These are phyloP conservation scores for Drosophila histrio DNA, from an alignment of 2,888 invertebrate genomes.

Conservation along the genomic window DNA sequence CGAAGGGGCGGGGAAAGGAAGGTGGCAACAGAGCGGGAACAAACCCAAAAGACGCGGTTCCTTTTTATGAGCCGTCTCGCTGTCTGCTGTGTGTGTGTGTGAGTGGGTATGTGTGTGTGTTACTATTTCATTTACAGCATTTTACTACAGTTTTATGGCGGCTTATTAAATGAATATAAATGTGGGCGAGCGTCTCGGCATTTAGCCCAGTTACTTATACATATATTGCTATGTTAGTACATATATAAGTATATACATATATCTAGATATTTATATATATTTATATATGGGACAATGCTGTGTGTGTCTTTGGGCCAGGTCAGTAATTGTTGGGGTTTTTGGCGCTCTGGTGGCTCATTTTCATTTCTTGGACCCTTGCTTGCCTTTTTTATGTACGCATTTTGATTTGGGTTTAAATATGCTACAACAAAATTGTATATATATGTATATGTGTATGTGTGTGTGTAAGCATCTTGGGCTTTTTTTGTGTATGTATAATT, in stretches of 20 bases:
- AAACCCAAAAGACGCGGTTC: constrained; percentile 41
- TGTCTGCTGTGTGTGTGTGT: constrained; percentile 35
- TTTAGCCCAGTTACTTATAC: constrained; percentile 31
- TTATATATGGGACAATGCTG: constrained; percentile 16
- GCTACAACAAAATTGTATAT: constrained; percentile 1
- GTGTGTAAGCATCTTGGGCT: constrained; percentile 40
- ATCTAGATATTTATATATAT: constrained; percentile 15
- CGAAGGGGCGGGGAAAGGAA: background rate
- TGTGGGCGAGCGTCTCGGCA: constrained; percentile 46
- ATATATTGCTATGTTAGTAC: constrained; percentile 8
- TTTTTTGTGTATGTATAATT: constrained; percentile 36
- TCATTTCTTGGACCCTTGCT: constrained; percentile 55
- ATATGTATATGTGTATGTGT: constrained; percentile 13
- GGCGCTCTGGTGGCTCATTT: constrained; percentile 46
- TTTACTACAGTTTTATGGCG: constrained; percentile 80
- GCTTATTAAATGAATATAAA: constrained; percentile 80
- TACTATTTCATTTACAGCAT: constrained; percentile 79
- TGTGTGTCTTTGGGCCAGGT: constrained; percentile 42
- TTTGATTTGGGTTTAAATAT: constrained; percentile 65
- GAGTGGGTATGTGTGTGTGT: constrained; percentile 27
- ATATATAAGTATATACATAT: constrained; percentile 7
- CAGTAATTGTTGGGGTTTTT: constrained; percentile 47
- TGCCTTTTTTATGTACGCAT: constrained; percentile 39
- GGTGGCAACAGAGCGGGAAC: background rate
- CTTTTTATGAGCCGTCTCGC: constrained; percentile 66